A percentile compares a stretch with the other conserved stretches of the same genome.
These are phyloP conservation scores for Neolamprologus longior DNA, from an alignment of 2,113 vertebrate genomes.

Conservation along the genomic window DNA sequence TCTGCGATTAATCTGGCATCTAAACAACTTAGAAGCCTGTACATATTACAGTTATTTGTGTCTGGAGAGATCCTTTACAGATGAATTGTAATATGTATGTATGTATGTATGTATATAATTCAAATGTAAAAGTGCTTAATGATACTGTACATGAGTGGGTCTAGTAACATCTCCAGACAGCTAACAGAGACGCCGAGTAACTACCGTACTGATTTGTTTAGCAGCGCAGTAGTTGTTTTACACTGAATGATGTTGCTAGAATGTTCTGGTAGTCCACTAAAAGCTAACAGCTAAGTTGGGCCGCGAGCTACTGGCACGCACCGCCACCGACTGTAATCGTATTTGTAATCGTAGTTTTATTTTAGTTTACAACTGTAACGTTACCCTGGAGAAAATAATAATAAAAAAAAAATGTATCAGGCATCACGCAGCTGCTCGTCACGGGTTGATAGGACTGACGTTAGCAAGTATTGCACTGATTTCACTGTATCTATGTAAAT, in stretches of 20 bases:
- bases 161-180: not conserved
- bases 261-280: not conserved
- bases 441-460: not conserved
- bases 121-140: not conserved
- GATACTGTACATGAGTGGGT: not conserved
- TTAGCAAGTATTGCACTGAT: not conserved
- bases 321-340: not conserved
- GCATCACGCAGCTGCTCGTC: not conserved
- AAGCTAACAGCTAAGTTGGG: not conserved
- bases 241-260: not conserved
- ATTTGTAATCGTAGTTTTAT: no score
- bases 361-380: not conserved
- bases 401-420: not conserved
- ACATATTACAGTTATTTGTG: not conserved
- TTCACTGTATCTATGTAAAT: no score
- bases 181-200: not conserved
- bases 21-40: not conserved
- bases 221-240: not conserved
- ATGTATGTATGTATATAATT: not conserved
- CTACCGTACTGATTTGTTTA: not conserved
- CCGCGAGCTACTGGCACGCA: not conserved
- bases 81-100: not conserved
- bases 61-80: not conserved
- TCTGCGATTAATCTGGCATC: accelerated
- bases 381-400: not conserved